Percentiles rank a stretch among this genome's conserved stretches.
phyloP scores from a whole-genome alignment of 2,888 invertebrate genomes.

The Clanis bilineata region DNA sequence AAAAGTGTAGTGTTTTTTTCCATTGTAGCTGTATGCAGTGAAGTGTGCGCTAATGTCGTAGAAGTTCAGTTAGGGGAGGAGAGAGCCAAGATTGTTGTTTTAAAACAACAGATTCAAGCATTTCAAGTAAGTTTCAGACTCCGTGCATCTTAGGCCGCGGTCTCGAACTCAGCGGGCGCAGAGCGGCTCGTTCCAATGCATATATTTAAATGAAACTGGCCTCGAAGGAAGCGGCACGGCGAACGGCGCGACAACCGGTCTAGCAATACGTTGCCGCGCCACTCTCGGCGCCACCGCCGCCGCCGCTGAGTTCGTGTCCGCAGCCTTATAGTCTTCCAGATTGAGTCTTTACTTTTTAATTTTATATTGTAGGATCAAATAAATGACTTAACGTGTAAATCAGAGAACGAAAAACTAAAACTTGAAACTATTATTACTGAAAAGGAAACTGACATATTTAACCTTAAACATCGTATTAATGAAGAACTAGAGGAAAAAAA shows the following conservation, averaged over 20 bases:
- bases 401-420: conserved; percentile 46
- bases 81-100: conserved; percentile 58
- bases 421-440: conserved; percentile 47
- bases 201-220: too few relatives aligned
- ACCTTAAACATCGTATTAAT: conserved; percentile 62
- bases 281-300: too few relatives aligned
- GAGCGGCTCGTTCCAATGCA: too few relatives aligned
- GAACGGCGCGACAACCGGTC: too few relatives aligned
- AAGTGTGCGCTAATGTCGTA: conserved; percentile 69
- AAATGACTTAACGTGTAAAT: conserved; percentile 43
- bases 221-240: too few relatives aligned
- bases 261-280: too few relatives aligned
- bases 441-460: conserved; percentile 54
- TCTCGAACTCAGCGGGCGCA: too few relatives aligned
- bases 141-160: too few relatives aligned
- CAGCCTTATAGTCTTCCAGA: not conserved
- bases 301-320: too few relatives aligned
- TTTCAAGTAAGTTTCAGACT: conserved; percentile 51
- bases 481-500: conserved; percentile 64
- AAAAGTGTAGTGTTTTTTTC: not conserved
- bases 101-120: conserved; percentile 59
- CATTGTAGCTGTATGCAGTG: conserved; percentile 64
- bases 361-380: conserved; percentile 52
- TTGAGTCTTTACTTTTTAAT: too few relatives aligned
- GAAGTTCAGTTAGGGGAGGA: conserved; percentile 74